Base-by-base conservation (phyloP, 2,888 invertebrate species). In the Orthonychiurus folsomi region DNA sequence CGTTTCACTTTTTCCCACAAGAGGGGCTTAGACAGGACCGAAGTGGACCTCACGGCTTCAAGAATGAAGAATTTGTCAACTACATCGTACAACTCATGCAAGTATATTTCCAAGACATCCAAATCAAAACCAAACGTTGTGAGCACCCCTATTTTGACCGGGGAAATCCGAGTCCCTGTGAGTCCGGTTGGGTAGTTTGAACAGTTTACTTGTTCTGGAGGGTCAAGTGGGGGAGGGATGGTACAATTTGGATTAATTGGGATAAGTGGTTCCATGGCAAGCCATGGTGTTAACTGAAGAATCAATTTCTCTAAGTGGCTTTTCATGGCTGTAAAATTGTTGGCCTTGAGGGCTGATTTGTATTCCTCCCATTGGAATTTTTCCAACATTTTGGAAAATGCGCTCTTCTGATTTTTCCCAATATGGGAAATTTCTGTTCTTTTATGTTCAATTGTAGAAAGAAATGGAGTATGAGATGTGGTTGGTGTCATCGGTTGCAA, bases 1-100 rank as follows among this genome's bases (percentile, higher is more conserved):
- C 56, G 3, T 37, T 64, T 64, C 0, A 68, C 21, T 21, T 1
- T 25, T 23, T 68, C 68, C 68, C 68, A 68, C n/a, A 68, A 50
- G 23, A 66, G 54, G 3, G 66, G 66, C 26, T 62, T 62, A 1
- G 12, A n/a, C 3, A 47, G 15, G 2, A 23, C 9, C 15, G n/a
- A 28, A 57, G 56, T 56, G 2, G 56, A 27, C 23, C 23, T 26
- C 5, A 50, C 52, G 1, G 56, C 23, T 48, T 62, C 62, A 5
- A 58, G 25, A 25, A 62, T 52, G 9, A 62, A 62, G 20, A 62
- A 62, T 20, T 59, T 28, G 26, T 62, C 62, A 1, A 62, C 62
- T 2, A 59, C 25, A 9, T 28, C 54, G 24, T 62, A 53, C 52
- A 62, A 9, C 21, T 62, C 62, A 55, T 62, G 21, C 21, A 62